Base-by-base conservation (phyloP, 2,888 invertebrate genomes). In the Gastrophysa polygoni region DNA sequence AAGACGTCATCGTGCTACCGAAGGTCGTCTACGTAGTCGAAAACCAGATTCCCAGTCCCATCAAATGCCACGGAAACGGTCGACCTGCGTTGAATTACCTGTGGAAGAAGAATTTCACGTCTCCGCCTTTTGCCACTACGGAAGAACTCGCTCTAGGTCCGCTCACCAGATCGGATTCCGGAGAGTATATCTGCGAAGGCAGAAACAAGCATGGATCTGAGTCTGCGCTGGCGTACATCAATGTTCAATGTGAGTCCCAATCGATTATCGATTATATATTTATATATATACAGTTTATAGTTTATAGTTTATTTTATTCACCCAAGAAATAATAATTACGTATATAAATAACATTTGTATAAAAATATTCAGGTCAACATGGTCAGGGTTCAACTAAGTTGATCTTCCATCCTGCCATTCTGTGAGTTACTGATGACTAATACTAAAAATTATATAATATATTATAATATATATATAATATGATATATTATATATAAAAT, bases 131-230 rank as follows among this genome's bases (percentile, higher is more conserved):
- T 78, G 79, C 80, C 48, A 82, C 81, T 76, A 78, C 84, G 38
- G 78, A 85, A 76, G 75, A 85, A 74, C 81, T 92, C 62, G 85
- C 85, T 64, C 84, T 91, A 70, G 86, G 87, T 68, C 85, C 88
- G 0, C 87, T 92, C 66, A 85, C 87, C 59, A 84, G 92, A 70
- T 85, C 86, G 8, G 89, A 91, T 72, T 89, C 87, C 28, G 95
- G 95, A 0, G 86, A 87, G 61, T 95, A 94, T 78, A 83, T 88
- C 48, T 96, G 96, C 77, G 87, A 89, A 69, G 91, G 92, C 0
- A 86, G 82, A 73, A 92, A 96, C 80, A 87, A 89, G 70, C 94
- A 95, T 66, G 96, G 95, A 16, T 86, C 85, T 56, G 86, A 87
- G 66, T 88, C 85, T 51, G 87, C 89, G 10, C 85, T 87, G 17